Base-by-base conservation (phyloP, 2,797 vertebrate genomes). In the Toxotes lorentzi region DNA sequence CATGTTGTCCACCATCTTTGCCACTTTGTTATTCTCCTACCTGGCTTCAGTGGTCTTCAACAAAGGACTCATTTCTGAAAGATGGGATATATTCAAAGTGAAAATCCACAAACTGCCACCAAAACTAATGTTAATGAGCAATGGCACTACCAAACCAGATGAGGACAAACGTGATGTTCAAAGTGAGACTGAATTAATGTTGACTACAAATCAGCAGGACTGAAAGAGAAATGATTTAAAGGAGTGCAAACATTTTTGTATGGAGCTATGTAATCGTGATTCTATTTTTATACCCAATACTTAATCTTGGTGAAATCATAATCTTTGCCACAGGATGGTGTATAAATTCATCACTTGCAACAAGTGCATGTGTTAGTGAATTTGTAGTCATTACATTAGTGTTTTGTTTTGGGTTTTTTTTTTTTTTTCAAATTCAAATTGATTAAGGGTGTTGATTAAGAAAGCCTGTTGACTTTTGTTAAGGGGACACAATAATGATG, bases 1-100 rank as follows among this genome's bases (percentile, higher is more conserved):
- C 0, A 34, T 96, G 93, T 66, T 96, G 41, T 43, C 90, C 59
- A 89, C 84, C 4, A 9, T 93, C 24, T 51, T 85, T 45, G 73
- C 76, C 0, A 95, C 91, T 1, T 51, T 89, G 61, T 21, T 73
- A 16, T 81, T 90, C 70, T 92, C 90, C n/a, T 82, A 74, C 16
- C 11, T 88, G 51, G 32, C 71, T 4, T 66, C 74, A 1, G 7
- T 82, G 38, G 64, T 91, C n/a, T 88, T 92, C 48, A 77, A 63
- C 16, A 87, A 61, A 65, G 74, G 82, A 11, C 7, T 89, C 17
- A 60, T 88, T 57, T 71, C 80, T n/a, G 76, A 78, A 41, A 79
- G 53, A 19, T 90, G 86, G 84, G 74, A 90, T 10, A 16, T 90
- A 32, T 70, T 84, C 35, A 69, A 87, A 54, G 84, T 76, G n/a